A percentile compares a stretch with the other conserved stretches of the same genome.
These are phyloP conservation scores for Chaetodon auriga DNA, from an alignment of 2,113 vertebrate species.

Conservation along the genomic window DNA sequence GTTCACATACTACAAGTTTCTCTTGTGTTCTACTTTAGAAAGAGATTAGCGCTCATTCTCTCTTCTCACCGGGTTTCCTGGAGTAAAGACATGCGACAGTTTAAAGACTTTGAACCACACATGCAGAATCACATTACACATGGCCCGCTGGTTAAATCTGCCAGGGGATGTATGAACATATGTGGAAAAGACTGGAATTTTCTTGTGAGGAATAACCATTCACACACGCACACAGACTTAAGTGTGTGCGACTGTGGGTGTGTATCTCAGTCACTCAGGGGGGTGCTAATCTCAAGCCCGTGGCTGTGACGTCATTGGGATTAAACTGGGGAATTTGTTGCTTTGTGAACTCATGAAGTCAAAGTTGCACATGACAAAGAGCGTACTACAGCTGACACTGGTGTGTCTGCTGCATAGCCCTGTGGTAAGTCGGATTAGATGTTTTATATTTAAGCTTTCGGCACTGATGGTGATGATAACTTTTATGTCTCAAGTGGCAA, in stretches of 20 bases:
- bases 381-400: background rate
- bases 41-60: constrained; percentile 18
- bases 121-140: constrained; percentile 52
- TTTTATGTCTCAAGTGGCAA: background rate
- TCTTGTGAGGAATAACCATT: constrained; percentile 8
- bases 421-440: background rate
- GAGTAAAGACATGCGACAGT: background rate
- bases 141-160: constrained; percentile 19
- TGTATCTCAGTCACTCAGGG: constrained; percentile 24
- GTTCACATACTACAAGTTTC: background rate
- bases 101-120: constrained; percentile 21
- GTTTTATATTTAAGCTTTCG: background rate
- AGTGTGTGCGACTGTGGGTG: constrained; percentile 15
- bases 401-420: background rate
- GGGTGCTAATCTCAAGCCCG: constrained; percentile 64
- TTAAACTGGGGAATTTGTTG: constrained; percentile 54
- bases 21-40: background rate
- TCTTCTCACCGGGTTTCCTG: constrained; percentile 17
- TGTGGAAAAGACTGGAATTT: constrained; percentile 15
- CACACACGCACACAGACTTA: constrained; percentile 1
- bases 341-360: constrained; percentile 18
- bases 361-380: constrained; percentile 32
- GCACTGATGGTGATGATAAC: background rate
- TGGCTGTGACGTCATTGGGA: constrained; percentile 64
- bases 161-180: constrained; percentile 7